Conservation (phyloP, 2,113 vertebrate genomes). For the Bettongia penicillata region DNA sequence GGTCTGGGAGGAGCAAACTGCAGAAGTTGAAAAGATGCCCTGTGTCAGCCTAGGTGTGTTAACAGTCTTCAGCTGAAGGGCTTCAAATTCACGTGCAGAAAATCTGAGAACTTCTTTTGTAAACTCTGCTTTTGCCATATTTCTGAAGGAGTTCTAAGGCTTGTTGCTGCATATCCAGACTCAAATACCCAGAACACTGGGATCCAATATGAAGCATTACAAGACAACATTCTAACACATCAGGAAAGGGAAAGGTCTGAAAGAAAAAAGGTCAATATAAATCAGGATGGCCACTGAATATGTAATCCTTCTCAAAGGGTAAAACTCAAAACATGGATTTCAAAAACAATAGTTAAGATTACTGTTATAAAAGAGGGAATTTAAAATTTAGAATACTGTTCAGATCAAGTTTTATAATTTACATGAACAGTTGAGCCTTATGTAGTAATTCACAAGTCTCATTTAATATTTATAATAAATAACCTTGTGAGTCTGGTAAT, state of each 20-base stretch:
- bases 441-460: not conserved
- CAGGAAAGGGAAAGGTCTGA: conserved; percentile 90
- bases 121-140: conserved; percentile 64
- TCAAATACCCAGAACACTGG: conserved; percentile 66
- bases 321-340: not conserved
- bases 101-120: conserved; percentile 72
- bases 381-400: not conserved
- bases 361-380: not conserved
- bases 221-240: conserved; percentile 94
- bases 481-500: not conserved
- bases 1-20: not conserved
- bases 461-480: not conserved
- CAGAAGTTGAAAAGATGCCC: conserved; percentile 22
- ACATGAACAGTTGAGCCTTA: not conserved
- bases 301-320: not conserved
- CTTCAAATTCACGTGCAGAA: conserved; percentile 75
- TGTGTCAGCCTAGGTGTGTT: not conserved
- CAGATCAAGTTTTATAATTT: not conserved
- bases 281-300: not conserved
- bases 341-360: not conserved
- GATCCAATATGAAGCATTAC: conserved; percentile 86
- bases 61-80: conserved; percentile 4
- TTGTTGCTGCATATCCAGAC: conserved; percentile 73
- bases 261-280: conserved; percentile 21
- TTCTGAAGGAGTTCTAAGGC: conserved; percentile 86